Evolutionary conservation across 2,888 invertebrate species (phyloP), one percentile per base, ranked within the genome.

Genomic region (Drosophila dives): DNA sequence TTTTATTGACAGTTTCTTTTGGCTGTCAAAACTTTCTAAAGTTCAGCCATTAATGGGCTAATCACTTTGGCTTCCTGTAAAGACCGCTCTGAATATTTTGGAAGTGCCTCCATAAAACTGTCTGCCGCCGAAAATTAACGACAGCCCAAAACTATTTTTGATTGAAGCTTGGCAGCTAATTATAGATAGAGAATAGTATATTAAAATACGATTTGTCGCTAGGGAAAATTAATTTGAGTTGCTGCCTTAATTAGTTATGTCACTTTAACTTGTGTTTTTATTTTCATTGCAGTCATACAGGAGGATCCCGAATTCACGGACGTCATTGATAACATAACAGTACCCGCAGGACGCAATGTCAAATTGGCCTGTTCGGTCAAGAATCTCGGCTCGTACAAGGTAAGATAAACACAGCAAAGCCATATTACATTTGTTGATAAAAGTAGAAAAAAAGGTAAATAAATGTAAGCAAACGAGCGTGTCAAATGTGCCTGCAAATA

Each of bases 231-330:
- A 53, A 61, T 70, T 71, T 65, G 42, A 59, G 8, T 48, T 34
- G 55, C 29, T 60, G 56, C 45, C 36, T 72, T 66, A 80, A 74
- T 75, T 73, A 58, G 64, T 38, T 51, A 42, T 69, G 23, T 56
- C 49, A 32, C 17, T 32, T 15, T 45, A 29, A 51, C 10, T 70
- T 61, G n/a, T 69, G 77, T 26, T 80, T 66, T 66, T 71, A 77
- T 91, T 45, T 90, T 94, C 94, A 93, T 95, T 96, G 74, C 95
- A 96, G 95, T 94, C 83, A 95, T 96, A 82, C 95, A 95, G 49
- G 96, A 96, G 90, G 98, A 98, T 93, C 98, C 98, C 2, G 97
- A 97, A 93, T 98, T 98, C 93, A 96, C 97, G 71, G 97, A 97
- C 93, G 95, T 96, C 90, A 98, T 98, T 90, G 96, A 97, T 92